A percentile compares a stretch with the other conserved stretches of the same genome.
phyloP scores from a whole-genome alignment of 2,113 vertebrate genomes.

The Plecotus auritus region DNA sequence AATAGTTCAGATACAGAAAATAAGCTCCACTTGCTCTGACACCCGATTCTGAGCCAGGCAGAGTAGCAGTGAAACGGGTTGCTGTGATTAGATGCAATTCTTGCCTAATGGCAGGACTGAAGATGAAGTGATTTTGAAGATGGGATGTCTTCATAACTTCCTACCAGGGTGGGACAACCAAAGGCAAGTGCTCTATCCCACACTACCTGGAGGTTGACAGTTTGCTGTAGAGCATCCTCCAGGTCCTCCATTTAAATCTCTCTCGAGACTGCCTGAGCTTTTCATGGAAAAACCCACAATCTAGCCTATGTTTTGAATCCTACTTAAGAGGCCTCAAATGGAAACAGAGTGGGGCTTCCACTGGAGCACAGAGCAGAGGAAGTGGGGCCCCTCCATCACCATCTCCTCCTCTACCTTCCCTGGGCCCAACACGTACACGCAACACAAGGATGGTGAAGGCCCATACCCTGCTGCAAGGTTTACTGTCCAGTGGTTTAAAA shows the following conservation, averaged over 20 bases:
- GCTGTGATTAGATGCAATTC: not conserved
- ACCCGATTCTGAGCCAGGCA: not conserved
- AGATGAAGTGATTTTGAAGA: not conserved
- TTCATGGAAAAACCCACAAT: not conserved
- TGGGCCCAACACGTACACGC: not conserved
- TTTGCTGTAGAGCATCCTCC: not conserved
- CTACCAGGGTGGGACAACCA: not conserved
- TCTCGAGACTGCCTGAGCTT: not conserved
- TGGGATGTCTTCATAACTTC: not conserved
- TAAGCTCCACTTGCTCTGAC: not conserved
- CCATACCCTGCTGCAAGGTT: not conserved
- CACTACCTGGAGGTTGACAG: not conserved
- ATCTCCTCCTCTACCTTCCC: not conserved
- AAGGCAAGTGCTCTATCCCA: no score
- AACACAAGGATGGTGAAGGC: not conserved
- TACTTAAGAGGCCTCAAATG: not conserved
- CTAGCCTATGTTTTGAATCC: not conserved
- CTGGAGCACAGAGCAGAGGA: not conserved
- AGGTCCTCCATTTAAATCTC: not conserved
- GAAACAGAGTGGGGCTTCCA: not conserved
- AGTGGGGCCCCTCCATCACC: not conserved
- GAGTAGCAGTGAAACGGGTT: not conserved
- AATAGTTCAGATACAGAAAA: slow-evolving; percentile 3
- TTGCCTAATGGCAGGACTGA: not conserved
- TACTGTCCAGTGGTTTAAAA: not conserved